Conservation (phyloP, 2,888 invertebrate species). For the Physocephala rufipes region DNA sequence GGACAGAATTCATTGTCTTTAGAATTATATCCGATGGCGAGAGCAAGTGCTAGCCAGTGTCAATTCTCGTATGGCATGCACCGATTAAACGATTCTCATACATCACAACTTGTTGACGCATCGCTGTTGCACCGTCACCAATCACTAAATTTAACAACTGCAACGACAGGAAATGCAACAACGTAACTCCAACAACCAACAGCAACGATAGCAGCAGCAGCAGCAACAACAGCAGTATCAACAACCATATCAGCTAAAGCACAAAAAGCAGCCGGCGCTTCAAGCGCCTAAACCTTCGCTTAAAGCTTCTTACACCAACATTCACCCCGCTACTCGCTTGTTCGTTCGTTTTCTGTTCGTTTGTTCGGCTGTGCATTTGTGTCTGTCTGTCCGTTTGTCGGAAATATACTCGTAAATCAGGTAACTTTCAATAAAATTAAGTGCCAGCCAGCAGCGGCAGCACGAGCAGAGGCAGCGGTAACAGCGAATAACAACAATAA, state of each 20-base stretch:
- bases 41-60: too few relatives aligned
- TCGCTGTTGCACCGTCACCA: conserved; percentile 51
- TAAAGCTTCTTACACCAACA: conserved; percentile 7
- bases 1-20: too few relatives aligned
- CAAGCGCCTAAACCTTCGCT: neutral
- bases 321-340: conserved; percentile 36
- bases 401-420: conserved; percentile 34
- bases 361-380: conserved; percentile 28
- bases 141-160: conserved; percentile 15
- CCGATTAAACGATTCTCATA: conserved; percentile 28
- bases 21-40: too few relatives aligned
- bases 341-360: conserved; percentile 35
- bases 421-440: conserved; percentile 51
- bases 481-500: too few relatives aligned
- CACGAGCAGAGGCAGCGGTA: too few relatives aligned
- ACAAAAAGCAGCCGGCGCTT: conserved; percentile 10
- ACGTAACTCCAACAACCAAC: conserved; percentile 9
- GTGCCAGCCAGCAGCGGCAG: conserved; percentile 55
- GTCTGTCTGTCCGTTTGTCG: conserved; percentile 12
- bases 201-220: neutral
- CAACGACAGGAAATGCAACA: neutral
- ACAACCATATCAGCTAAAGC: neutral
- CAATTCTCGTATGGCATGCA: too few relatives aligned
- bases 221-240: neutral
- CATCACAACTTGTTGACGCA: conserved; percentile 53